A percentile compares a stretch with the other conserved stretches of the same genome.
These are phyloP conservation scores for Stichopus chloronotus DNA, from an alignment of 35 echinoderm and acorn worm genomes.

Conservation along the genomic window DNA sequence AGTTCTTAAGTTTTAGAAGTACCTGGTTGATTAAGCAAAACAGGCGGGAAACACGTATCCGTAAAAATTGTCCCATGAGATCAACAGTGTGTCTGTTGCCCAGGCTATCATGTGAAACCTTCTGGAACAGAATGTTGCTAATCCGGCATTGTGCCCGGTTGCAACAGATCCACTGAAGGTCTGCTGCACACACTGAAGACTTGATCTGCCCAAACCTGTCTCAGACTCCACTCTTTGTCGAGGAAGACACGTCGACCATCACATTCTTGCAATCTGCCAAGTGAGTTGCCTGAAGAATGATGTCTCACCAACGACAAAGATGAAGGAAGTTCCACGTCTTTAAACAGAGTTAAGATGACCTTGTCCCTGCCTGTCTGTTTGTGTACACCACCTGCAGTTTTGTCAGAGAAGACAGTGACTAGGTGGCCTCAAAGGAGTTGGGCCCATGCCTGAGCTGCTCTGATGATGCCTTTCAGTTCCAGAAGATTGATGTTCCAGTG, in stretches of 20 bases:
- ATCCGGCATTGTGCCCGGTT: no score
- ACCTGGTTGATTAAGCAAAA: background rate
- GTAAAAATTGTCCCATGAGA: background rate
- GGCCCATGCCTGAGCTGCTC: background rate
- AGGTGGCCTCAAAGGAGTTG: background rate
- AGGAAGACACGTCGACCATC: background rate
- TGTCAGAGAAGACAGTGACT: background rate
- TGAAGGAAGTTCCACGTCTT: constrained; percentile 6
- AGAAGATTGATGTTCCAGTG: constrained; percentile 31
- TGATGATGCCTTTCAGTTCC: background rate
- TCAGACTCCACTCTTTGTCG: background rate
- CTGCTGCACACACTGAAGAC: background rate
- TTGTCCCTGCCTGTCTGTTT: background rate
- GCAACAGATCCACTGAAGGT: constrained; percentile 3
- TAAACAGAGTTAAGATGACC: background rate
- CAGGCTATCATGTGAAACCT: background rate
- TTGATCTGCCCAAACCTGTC: no score
- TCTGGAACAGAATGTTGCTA: background rate
- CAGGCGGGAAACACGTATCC: background rate
- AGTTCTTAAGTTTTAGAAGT: background rate
- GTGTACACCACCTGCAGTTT: background rate
- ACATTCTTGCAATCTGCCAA: background rate
- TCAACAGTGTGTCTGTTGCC: background rate
- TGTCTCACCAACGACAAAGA: background rate
- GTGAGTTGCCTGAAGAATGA: background rate